Conservation (phyloP, 2,113 vertebrate genomes). For the Emydocephalus ijimae region DNA sequence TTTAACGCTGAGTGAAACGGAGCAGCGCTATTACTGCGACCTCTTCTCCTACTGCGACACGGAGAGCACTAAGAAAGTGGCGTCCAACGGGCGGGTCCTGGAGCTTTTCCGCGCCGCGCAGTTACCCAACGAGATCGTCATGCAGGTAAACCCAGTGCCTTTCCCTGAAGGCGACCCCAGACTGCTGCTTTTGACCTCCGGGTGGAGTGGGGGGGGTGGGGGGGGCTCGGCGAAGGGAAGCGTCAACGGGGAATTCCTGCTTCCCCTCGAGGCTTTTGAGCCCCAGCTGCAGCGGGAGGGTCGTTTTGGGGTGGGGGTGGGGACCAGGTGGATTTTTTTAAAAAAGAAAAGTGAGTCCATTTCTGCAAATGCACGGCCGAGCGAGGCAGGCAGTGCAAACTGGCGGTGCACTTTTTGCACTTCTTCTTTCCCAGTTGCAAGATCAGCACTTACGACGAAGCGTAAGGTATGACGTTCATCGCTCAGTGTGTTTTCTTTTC, state of each 20-base stretch:
- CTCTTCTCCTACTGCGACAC: constrained; percentile 96
- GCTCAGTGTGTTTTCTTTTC: background rate
- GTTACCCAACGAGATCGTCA: constrained; percentile 89
- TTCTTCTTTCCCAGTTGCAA: background rate
- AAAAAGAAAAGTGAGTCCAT: background rate
- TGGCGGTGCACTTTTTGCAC: background rate
- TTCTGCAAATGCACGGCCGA: background rate
- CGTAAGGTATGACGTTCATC: background rate
- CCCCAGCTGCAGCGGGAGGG: background rate
- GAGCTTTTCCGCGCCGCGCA: constrained; percentile 97
- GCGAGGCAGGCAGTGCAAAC: background rate
- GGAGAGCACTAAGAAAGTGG: constrained; percentile 96
- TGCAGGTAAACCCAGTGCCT: constrained; percentile 76
- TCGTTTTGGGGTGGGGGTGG: too few species aligned
- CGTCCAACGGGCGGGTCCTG: constrained; percentile 87
- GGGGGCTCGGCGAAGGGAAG: background rate
- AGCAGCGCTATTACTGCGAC: constrained; percentile 97
- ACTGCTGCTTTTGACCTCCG: background rate
- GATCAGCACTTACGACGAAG: background rate
- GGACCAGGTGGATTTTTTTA: too few species aligned
- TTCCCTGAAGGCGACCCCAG: background rate
- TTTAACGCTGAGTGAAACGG: constrained; percentile 89
- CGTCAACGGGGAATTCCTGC: background rate
- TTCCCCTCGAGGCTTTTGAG: background rate
- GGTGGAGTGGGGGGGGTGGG: background rate